Evolutionary conservation across 2,797 vertebrate species (phyloP).

Genomic region (Gymnoscopelus braueri): DNA sequence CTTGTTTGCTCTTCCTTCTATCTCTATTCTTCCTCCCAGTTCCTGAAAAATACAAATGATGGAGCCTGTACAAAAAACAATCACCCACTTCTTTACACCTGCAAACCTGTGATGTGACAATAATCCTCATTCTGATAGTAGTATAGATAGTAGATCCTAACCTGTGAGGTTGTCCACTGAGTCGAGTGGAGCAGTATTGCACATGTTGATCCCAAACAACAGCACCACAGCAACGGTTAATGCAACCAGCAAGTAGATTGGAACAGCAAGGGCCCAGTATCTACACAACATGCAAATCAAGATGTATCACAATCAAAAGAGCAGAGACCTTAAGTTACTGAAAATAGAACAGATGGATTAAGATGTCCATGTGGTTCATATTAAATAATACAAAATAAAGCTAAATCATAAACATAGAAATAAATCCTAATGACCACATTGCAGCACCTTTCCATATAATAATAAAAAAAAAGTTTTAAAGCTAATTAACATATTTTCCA

Average conservation of each 20-base stretch:
- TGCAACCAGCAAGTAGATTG: constrained; percentile 89
- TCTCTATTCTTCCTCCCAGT: no score
- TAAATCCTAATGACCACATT: background rate
- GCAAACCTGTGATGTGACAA: no score
- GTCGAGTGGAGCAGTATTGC: constrained; percentile 89
- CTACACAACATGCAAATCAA: constrained; percentile 67
- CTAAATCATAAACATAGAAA: no score
- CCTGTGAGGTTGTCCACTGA: constrained; percentile 93
- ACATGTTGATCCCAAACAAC: constrained; percentile 93
- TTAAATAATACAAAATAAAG: background rate
- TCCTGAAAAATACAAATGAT: no score
- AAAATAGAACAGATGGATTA: background rate
- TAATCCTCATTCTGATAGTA: no score
- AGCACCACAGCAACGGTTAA: constrained; percentile 79
- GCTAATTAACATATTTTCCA: background rate
- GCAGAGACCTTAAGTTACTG: no score
- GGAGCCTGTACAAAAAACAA: no score
- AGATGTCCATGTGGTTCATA: background rate
- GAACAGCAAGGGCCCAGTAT: constrained; percentile 93
- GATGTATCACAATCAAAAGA: background rate
- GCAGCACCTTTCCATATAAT: background rate
- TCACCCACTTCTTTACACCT: no score
- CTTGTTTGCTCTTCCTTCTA: no score
- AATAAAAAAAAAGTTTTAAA: no score
- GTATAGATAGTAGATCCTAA: constrained; percentile 57